These are phyloP conservation scores for Oncorhynchus gorbuscha DNA, from an alignment of 2,113 vertebrate species.

Conservation along the genomic window DNA sequence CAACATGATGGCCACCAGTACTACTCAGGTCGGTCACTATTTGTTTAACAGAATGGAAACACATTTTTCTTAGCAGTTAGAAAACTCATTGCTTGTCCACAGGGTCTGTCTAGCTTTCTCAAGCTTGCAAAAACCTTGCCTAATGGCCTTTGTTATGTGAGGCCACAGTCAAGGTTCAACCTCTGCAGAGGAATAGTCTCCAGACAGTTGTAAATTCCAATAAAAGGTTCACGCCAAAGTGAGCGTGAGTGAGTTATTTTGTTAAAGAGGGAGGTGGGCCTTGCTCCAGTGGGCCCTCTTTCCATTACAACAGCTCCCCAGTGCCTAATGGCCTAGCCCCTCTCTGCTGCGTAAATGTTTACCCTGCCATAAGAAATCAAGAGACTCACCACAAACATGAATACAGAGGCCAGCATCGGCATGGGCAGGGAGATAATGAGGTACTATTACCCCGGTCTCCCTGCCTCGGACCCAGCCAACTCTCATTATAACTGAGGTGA, in stretches of 20 bases:
- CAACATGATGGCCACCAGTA: background rate
- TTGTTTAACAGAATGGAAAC: conserved; percentile 17
- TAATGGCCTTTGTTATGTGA: conserved; percentile 64
- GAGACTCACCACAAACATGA: conserved; percentile 13
- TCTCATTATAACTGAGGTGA: conserved; percentile 68
- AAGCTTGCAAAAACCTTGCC: conserved; percentile 43
- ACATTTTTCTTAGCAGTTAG: conserved; percentile 45
- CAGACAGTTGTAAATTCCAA: conserved; percentile 69
- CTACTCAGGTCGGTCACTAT: conserved; percentile 12
- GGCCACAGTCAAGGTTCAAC: conserved; percentile 59
- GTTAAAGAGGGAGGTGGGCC: conserved; percentile 59
- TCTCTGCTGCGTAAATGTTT: conserved; percentile 69
- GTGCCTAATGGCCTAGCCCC: conserved; percentile 63
- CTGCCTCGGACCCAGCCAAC: conserved; percentile 52
- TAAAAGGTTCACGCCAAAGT: conserved; percentile 70
- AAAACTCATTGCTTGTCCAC: background rate
- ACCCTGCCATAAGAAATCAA: conserved; percentile 61
- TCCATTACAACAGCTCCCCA: conserved; percentile 65
- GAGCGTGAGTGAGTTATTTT: conserved; percentile 68
- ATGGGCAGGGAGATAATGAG: conserved; percentile 69
- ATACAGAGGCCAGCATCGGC: conserved; percentile 55
- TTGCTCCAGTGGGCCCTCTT: conserved; percentile 59
- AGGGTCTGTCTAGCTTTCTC: conserved; percentile 15
- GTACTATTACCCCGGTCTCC: conserved; percentile 53
- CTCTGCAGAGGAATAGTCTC: conserved; percentile 54